A percentile compares a stretch with the other conserved stretches of the same genome.
phyloP scores from a whole-genome alignment of 2,797 vertebrate species.

The Sylvilagus floridanus region DNA sequence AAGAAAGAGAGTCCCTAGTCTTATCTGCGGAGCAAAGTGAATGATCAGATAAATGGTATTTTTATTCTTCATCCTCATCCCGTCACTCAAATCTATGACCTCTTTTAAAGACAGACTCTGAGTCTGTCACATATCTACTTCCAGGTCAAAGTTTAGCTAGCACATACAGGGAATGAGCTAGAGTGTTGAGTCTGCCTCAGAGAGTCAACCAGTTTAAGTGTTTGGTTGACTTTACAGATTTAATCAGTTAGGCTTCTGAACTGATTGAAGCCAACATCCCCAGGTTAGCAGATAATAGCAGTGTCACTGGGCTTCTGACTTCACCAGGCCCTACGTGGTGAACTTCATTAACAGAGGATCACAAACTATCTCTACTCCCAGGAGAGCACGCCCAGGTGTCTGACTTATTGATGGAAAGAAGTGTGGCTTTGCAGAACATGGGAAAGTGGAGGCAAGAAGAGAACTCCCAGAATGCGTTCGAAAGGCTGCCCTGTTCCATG shows the following conservation, averaged over 20 bases:
- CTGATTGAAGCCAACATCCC: background rate
- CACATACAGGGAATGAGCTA: background rate
- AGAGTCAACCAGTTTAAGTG: background rate
- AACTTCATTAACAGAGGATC: background rate
- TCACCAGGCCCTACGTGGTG: background rate
- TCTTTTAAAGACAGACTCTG: background rate
- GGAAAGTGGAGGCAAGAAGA: background rate
- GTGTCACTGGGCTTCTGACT: background rate
- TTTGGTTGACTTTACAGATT: background rate
- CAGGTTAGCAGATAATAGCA: background rate
- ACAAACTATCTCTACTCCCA: background rate
- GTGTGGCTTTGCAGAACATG: background rate
- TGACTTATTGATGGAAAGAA: background rate
- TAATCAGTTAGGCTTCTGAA: background rate
- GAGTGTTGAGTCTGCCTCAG: background rate
- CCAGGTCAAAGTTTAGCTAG: background rate
- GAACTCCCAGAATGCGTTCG: background rate
- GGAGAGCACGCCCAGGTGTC: background rate
- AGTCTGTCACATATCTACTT: background rate
- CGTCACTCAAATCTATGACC: background rate
- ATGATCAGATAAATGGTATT: background rate
- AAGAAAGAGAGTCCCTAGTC: background rate
- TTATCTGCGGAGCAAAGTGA: background rate
- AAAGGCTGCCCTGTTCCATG: background rate
- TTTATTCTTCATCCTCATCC: background rate